These are phyloP conservation scores for Temnopleurus reevesii DNA, from an alignment of 53 echinoderm and acorn worm genomes.

Conservation along the genomic window DNA sequence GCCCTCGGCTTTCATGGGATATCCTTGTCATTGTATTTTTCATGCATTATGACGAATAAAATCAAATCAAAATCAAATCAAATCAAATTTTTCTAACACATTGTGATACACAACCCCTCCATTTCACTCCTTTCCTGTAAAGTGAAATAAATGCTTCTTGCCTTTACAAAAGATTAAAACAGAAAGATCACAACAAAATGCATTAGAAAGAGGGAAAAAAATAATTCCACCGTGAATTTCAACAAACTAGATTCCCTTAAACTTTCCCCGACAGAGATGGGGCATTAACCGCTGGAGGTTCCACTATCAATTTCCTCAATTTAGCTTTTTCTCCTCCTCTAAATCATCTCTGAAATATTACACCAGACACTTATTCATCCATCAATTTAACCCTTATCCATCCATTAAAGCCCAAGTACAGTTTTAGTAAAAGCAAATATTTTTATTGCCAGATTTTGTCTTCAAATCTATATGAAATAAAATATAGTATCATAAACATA, in stretches of 20 bases:
- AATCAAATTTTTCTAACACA: too few relatives aligned
- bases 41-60: too few relatives aligned
- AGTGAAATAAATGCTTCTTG: too few relatives aligned
- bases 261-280: neutral
- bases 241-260: neutral
- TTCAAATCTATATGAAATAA: neutral
- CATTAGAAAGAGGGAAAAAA: neutral
- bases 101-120: too few relatives aligned
- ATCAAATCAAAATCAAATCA: too few relatives aligned
- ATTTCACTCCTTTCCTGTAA: too few relatives aligned
- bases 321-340: neutral
- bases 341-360: constrained; percentile 32
- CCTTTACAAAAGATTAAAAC: too few relatives aligned
- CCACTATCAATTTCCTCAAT: neutral
- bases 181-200: neutral
- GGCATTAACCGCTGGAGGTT: neutral
- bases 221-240: neutral
- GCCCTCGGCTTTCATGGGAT: too few relatives aligned
- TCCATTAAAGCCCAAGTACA: too few relatives aligned
- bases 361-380: neutral
- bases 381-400: neutral
- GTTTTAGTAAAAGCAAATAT: too few relatives aligned
- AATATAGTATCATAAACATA: neutral
- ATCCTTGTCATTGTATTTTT: too few relatives aligned
- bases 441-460: too few relatives aligned